These are phyloP conservation scores for Scaeva pyrastri DNA, from an alignment of 2,888 invertebrate species.

Conservation along the genomic window DNA sequence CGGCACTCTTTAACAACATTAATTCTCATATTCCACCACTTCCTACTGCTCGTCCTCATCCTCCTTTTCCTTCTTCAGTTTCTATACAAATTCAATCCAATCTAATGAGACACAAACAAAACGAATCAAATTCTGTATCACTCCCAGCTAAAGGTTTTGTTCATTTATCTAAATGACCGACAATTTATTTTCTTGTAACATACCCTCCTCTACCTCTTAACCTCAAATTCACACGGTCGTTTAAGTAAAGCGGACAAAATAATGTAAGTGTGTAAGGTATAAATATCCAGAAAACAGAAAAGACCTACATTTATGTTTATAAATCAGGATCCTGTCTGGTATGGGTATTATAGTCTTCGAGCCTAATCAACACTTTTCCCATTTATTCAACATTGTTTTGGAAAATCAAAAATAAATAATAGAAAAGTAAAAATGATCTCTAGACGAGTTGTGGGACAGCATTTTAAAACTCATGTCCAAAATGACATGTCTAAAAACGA, in stretches of 20 bases:
- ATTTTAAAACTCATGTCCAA: slow-evolving; percentile 19
- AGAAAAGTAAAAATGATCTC: slow-evolving; percentile 41
- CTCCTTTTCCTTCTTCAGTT: too few species aligned
- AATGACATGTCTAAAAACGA: slow-evolving; percentile 7
- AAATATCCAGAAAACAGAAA: slow-evolving; percentile 29
- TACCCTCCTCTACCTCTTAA: slow-evolving; percentile 56
- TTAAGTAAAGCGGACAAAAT: slow-evolving; percentile 53
- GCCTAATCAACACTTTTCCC: slow-evolving; percentile 9
- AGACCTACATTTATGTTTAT: not conserved
- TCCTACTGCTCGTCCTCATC: too few species aligned
- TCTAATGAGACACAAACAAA: slow-evolving; percentile 15
- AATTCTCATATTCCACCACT: too few species aligned
- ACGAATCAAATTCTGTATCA: slow-evolving; percentile 50
- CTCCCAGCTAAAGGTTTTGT: slow-evolving; percentile 58
- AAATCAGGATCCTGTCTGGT: not conserved
- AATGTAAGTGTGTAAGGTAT: slow-evolving; percentile 10
- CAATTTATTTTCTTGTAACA: slow-evolving; percentile 66
- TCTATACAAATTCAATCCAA: slow-evolving; percentile 1
- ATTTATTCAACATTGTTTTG: slow-evolving; percentile 6
- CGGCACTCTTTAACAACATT: too few species aligned
- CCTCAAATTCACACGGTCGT: slow-evolving; percentile 71
- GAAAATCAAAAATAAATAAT: slow-evolving; percentile 16
- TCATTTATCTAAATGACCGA: slow-evolving; percentile 73
- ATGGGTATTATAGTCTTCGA: not conserved
- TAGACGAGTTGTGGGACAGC: slow-evolving; percentile 26